A percentile compares a stretch with the other conserved stretches of the same genome.
Conservation (phyloP, 2,797 vertebrate genomes). For the Poeciliopsis infans region DNA sequence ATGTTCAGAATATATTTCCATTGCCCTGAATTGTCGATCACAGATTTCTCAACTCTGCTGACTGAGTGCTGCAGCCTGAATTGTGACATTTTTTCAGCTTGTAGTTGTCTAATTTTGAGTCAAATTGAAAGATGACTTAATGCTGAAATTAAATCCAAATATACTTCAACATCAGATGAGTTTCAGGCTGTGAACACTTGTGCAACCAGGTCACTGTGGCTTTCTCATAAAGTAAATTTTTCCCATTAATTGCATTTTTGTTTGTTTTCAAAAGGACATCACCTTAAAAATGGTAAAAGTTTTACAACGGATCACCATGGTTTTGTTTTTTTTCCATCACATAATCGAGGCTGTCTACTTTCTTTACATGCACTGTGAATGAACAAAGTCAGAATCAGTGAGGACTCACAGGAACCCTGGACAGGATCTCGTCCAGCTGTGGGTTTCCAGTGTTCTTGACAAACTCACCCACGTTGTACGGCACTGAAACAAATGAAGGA, state of each 20-base stretch:
- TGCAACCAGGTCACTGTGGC: background rate
- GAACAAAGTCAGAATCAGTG: background rate
- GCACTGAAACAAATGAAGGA: constrained; percentile 16
- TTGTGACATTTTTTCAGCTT: background rate
- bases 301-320: background rate
- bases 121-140: background rate
- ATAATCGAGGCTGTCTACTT: background rate
- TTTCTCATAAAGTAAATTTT: background rate
- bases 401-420: constrained; percentile 31
- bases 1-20: background rate
- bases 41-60: background rate
- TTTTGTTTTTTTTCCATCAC: background rate
- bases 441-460: rapidly evolving
- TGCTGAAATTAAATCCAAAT: background rate
- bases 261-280: background rate
- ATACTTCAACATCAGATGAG: background rate
- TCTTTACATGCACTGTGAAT: background rate
- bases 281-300: background rate
- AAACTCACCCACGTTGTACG: rapidly evolving
- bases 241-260: background rate
- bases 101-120: background rate
- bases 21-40: background rate
- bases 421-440: rapidly evolving
- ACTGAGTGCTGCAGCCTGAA: background rate
- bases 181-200: background rate